A percentile compares a stretch with the other conserved stretches of the same genome.
phyloP scores from a whole-genome alignment of 30 jellyfish, hydroid and myxozoan genomes.

The Rhopilema esculentum region DNA sequence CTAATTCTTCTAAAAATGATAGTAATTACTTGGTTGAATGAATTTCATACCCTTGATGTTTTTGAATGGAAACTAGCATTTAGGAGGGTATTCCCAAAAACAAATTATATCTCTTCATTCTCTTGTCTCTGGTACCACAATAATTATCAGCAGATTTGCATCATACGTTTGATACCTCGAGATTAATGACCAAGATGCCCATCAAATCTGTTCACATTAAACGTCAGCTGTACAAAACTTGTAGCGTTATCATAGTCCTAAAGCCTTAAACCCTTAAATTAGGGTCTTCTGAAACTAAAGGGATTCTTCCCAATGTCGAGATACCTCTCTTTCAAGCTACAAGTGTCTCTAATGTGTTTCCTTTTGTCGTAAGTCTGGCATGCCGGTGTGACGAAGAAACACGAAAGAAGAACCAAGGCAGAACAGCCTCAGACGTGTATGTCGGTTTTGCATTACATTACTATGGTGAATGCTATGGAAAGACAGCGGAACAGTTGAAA shows the following conservation, averaged over 20 bases:
- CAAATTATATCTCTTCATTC: no score
- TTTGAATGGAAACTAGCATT: no score
- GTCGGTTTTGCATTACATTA: conserved; percentile 31
- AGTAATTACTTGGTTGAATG: no score
- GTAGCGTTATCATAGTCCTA: background rate
- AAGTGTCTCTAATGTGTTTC: background rate
- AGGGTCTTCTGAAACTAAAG: no score
- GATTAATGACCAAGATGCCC: background rate
- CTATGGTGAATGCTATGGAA: conserved; percentile 43
- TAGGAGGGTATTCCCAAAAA: no score
- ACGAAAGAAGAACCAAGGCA: background rate
- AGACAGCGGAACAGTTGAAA: conserved; percentile 10
- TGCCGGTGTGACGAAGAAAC: conserved; percentile 33
- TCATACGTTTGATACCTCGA: background rate
- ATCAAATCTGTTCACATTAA: background rate
- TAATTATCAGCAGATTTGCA: background rate
- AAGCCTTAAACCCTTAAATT: background rate
- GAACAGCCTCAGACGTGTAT: conserved; percentile 12
- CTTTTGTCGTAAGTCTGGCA: conserved; percentile 3
- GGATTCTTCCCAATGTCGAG: background rate
- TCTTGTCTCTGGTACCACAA: no score
- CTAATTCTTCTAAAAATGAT: no score
- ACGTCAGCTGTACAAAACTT: background rate
- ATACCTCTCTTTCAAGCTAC: background rate
- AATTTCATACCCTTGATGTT: no score